Conservation (phyloP, 2,888 invertebrate genomes). For the Luperina nickerlii region DNA sequence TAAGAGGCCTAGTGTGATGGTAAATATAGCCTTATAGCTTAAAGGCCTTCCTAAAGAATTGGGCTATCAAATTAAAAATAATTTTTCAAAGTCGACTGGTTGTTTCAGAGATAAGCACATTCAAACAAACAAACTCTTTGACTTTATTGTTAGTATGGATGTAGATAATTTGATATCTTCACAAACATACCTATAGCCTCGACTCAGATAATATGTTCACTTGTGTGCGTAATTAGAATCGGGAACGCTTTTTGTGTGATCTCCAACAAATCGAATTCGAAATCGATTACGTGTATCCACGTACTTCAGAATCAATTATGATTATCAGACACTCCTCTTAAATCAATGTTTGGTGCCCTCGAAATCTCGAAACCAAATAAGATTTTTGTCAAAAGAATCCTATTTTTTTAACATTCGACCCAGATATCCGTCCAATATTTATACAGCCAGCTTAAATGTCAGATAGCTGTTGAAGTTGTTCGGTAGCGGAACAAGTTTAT, state of each 20-base stretch:
- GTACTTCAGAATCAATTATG: conserved; percentile 48
- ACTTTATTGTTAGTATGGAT: background rate
- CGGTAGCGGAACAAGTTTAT: conserved; percentile 36
- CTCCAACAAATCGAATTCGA: conserved; percentile 42
- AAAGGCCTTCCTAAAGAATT: background rate
- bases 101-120: background rate
- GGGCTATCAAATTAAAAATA: background rate
- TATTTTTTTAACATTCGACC: conserved; percentile 25
- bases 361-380: conserved; percentile 36
- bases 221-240: conserved; percentile 49
- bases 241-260: conserved; percentile 37
- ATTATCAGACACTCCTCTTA: conserved; percentile 31
- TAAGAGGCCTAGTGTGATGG: background rate
- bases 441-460: conserved; percentile 30
- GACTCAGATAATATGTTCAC: conserved; percentile 34
- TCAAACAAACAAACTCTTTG: background rate
- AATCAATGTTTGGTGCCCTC: conserved; percentile 48
- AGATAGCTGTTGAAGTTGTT: conserved; percentile 37
- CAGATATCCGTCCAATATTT: conserved; percentile 31
- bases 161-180: conserved; percentile 18
- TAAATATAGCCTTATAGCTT: background rate
- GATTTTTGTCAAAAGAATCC: conserved; percentile 25
- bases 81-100: background rate
- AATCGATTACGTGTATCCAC: conserved; percentile 40
- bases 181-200: conserved; percentile 1